Percentiles rank a stretch among this genome's conserved stretches.
Conservation (phyloP, 1,140 invertebrate species). For the Gryon sp. region DNA sequence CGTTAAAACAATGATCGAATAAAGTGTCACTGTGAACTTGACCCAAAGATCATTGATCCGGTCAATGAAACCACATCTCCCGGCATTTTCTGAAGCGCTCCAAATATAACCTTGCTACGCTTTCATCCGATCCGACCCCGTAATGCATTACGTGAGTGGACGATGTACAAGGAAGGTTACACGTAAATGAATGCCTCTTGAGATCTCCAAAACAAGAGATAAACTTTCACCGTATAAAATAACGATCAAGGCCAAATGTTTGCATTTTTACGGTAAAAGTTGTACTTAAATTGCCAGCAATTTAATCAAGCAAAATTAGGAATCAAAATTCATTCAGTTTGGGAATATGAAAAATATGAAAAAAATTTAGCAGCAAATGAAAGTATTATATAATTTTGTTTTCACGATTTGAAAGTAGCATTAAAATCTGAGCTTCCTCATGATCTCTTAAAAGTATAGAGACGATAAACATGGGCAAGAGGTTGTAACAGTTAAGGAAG, state of each 20-base stretch:
- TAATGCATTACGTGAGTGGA: constrained; percentile 55
- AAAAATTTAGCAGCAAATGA: constrained; percentile 15
- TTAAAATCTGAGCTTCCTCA: constrained; percentile 53
- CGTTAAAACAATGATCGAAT: constrained; percentile 10
- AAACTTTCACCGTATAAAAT: background rate
- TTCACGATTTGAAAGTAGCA: constrained; percentile 58
- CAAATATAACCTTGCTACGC: constrained; percentile 67
- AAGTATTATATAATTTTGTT: constrained; percentile 44
- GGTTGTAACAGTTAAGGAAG: constrained; percentile 27
- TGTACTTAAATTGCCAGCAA: background rate
- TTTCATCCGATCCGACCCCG: constrained; percentile 70
- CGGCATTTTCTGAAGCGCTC: constrained; percentile 34
- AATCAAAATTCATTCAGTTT: constrained; percentile 24
- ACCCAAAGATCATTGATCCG: constrained; percentile 57
- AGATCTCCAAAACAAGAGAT: background rate
- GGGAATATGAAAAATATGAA: constrained; percentile 16
- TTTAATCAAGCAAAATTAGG: background rate
- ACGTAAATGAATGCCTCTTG: no score
- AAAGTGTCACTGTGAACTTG: constrained; percentile 46
- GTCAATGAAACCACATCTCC: constrained; percentile 44
- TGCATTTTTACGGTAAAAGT: no score
- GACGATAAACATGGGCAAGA: constrained; percentile 35
- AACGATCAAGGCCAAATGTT: background rate
- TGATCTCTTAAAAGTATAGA: constrained; percentile 12
- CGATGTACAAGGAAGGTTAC: constrained; percentile 69